Evolutionary conservation across 92 coral and sea anemone species (phyloP).

Genomic region (Palythoa grandis): DNA sequence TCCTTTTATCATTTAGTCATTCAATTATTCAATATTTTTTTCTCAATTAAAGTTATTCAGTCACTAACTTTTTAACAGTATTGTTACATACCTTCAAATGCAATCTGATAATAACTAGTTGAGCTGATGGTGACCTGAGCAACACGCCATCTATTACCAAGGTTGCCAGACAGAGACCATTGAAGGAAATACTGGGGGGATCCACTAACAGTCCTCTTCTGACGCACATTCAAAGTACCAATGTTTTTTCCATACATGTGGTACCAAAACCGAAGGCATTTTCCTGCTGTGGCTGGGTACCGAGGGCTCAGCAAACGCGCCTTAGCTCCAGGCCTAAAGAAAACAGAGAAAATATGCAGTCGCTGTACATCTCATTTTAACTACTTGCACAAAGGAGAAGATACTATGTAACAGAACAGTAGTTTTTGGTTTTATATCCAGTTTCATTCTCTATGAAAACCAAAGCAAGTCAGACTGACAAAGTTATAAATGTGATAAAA

Average conservation of each 20-base stretch:
- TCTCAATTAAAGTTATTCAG: background rate
- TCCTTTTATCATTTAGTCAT: too few relatives aligned
- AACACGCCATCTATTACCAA: slow-evolving; percentile 84
- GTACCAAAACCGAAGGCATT: slow-evolving; percentile 91
- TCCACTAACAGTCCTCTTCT: slow-evolving; percentile 69
- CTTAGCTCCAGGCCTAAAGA: slow-evolving; percentile 68
- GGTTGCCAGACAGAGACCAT: slow-evolving; percentile 85
- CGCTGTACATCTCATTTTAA: background rate
- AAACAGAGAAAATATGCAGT: background rate
- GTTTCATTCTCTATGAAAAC: too few relatives aligned
- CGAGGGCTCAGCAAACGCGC: slow-evolving; percentile 85
- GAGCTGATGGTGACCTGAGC: slow-evolving; percentile 84
- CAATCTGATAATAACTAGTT: slow-evolving; percentile 58
- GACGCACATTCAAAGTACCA: slow-evolving; percentile 81
- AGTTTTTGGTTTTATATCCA: too few relatives aligned
- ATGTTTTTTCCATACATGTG: slow-evolving; percentile 87
- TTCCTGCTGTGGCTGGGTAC: slow-evolving; percentile 72
- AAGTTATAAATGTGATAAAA: too few relatives aligned
- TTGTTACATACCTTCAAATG: slow-evolving; percentile 65
- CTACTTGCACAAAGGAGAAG: too few relatives aligned
- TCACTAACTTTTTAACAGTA: background rate
- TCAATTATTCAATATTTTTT: too few relatives aligned
- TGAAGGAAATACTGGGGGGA: slow-evolving; percentile 75
- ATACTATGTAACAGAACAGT: too few relatives aligned
- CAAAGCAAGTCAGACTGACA: too few relatives aligned